Evolutionary conservation across 2,797 vertebrate genomes (phyloP).

Genomic region (Vultur gryphus): DNA sequence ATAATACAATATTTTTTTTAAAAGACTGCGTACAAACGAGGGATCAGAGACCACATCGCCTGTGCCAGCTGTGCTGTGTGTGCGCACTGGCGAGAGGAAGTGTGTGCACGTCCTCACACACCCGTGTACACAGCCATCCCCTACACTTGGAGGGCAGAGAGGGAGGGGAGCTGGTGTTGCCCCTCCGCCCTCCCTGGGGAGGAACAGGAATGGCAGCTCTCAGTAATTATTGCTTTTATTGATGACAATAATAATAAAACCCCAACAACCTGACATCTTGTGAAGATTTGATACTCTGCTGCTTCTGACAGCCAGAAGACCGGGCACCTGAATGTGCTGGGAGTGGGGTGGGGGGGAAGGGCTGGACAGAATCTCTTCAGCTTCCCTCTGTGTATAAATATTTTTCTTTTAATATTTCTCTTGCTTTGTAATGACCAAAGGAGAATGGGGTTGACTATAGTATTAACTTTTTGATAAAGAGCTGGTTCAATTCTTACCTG

Average conservation of each 20-base stretch:
- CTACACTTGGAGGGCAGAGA: constrained; percentile 28
- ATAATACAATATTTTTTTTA: constrained; percentile 84
- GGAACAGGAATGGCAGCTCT: constrained; percentile 70
- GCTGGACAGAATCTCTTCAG: constrained; percentile 63
- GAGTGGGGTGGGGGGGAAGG: constrained; percentile 27
- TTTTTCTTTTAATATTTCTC: constrained; percentile 73
- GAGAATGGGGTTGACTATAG: constrained; percentile 80
- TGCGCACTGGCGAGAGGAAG: constrained; percentile 4
- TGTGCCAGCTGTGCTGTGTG: constrained; percentile 72
- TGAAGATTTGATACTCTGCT: constrained; percentile 60
- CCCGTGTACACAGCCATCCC: constrained; percentile 2
- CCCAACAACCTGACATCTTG: constrained; percentile 48
- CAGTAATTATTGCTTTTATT: constrained; percentile 70
- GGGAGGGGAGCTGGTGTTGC: constrained; percentile 25
- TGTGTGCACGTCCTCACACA: neutral
- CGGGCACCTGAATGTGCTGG: constrained; percentile 34
- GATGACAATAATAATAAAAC: constrained; percentile 61
- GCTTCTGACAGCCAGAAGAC: constrained; percentile 71
- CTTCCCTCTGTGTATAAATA: constrained; percentile 73
- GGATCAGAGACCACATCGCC: constrained; percentile 86
- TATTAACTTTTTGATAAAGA: constrained; percentile 75
- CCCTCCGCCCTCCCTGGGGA: constrained; percentile 35
- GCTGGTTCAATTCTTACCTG: constrained; percentile 70
- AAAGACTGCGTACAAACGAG: constrained; percentile 85
- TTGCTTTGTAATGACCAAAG: constrained; percentile 93